Conservation (phyloP, 2,797 vertebrate genomes). For the Pristis pectinata region DNA sequence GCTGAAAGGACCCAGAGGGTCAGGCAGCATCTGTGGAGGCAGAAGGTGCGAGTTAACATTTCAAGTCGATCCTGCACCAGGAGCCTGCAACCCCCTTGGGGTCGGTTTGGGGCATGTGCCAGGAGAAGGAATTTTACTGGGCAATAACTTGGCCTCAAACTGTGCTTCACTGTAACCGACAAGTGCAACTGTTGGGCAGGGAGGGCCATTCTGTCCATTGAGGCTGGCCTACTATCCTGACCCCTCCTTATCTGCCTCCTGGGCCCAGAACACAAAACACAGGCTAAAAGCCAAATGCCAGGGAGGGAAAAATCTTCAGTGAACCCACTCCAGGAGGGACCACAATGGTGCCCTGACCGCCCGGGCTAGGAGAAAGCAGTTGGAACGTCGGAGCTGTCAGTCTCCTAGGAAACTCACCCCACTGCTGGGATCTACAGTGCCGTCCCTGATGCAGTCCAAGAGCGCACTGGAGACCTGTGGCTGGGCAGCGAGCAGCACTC, state of each 20-base stretch:
- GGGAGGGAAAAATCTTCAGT: no score
- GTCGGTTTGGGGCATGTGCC: background rate
- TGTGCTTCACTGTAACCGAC: background rate
- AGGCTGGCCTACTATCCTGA: background rate
- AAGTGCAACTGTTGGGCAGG: no score
- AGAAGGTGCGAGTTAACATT: no score
- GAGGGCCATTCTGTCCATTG: background rate
- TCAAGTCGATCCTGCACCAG: no score
- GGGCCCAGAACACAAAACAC: no score
- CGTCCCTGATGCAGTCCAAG: conserved; percentile 67
- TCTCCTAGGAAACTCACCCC: conserved; percentile 56
- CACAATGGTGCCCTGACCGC: no score
- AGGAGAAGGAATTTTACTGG: background rate
- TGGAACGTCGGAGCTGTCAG: background rate
- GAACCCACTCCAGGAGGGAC: no score
- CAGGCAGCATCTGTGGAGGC: no score
- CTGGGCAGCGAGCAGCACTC: conserved; percentile 57
- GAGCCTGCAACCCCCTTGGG: no score
- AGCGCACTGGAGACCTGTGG: conserved; percentile 69
- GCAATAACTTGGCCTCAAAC: background rate
- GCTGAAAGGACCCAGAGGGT: no score
- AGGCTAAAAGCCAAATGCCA: no score
- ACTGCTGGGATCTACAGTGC: conserved; percentile 64
- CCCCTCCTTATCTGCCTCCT: background rate
- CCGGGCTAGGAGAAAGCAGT: background rate